phyloP scores from a whole-genome alignment of 2,113 vertebrate species.

The Notarius quadriscutis region DNA sequence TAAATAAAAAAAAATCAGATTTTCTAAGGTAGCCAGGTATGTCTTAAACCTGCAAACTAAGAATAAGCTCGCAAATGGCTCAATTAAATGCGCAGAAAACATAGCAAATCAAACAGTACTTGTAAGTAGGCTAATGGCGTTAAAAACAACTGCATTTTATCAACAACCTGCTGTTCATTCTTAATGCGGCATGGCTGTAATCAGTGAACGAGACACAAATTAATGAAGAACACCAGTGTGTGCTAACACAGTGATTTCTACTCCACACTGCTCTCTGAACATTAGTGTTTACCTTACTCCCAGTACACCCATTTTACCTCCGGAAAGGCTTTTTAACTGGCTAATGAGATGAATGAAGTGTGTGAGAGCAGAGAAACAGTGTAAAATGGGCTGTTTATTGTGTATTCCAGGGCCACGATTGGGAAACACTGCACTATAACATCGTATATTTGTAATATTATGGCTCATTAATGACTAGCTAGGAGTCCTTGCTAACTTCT shows the following conservation, averaged over 20 bases:
- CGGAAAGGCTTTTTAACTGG: slow-evolving; percentile 18
- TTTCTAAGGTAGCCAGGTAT: neutral
- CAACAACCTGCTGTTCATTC: slow-evolving; percentile 9
- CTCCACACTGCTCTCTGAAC: neutral
- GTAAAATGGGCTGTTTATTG: neutral
- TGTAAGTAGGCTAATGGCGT: neutral
- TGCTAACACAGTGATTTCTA: slow-evolving; percentile 3
- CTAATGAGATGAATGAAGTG: slow-evolving; percentile 20
- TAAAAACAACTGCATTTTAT: slow-evolving; percentile 5
- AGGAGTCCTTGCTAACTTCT: neutral
- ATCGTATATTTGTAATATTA: neutral
- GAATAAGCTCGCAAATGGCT: neutral
- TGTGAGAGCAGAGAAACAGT: neutral
- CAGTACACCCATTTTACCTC: neutral
- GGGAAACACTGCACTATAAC: neutral
- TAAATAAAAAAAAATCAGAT: neutral
- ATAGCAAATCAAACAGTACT: neutral
- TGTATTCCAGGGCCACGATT: neutral
- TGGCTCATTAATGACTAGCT: neutral
- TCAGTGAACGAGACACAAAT: neutral
- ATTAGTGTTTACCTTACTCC: slow-evolving; percentile 3
- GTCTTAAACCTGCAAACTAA: neutral
- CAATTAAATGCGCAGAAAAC: neutral
- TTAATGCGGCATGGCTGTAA: neutral
- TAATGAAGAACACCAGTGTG: neutral